Evolutionary conservation across 2,797 vertebrate species (phyloP), one percentile per base, ranked within the genome.

Genomic region (Cynopterus sphinx): DNA sequence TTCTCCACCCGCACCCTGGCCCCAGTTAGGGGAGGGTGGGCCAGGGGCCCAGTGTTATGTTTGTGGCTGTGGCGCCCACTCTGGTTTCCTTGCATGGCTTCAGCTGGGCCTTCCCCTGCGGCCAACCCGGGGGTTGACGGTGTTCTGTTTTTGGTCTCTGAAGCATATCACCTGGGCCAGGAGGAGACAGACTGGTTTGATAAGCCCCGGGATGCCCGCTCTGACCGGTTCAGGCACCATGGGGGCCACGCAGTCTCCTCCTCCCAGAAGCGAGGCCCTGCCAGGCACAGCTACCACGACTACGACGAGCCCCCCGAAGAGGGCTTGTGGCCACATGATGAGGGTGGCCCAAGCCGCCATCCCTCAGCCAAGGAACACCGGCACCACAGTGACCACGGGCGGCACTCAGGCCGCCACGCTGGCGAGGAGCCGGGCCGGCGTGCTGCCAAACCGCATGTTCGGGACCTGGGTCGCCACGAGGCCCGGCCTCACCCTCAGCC

Each of bases 121-220:
- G 97, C 98, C 98, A 97, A 98, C 97, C 94, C 90, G 98, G 97
- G 97, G 97, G 97, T 95, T 99, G 99, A 99, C 97, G 98, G 98
- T 98, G 96, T 98, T 99, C 97, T 99, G 97, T 99, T 99, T 99
- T 99, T 99, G 99, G 98, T 99, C 99, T 99, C 99, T 90, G 98
- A 99, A 99, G 99, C 99, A 95, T 99, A 99, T 99, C 99, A 99
- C 99, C 99, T 99, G 99, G 99, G 99, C 98, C 99, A 99, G 99
- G 99, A 99, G 98, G 99, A 99, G 98, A 99, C 99, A 92, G 99
- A 99, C 98, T 99, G 99, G 99, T 99, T 99, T 99, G 99, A 99
- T 98, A 99, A 99, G 97, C 99, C 99, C 93, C 98, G 99, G 88
- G 99, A 99, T 97, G 99, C 99, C 49, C 99, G 99, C 94, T 99